Percentiles rank a stretch among this genome's conserved stretches.
Conservation (phyloP, 2,113 vertebrate genomes). For the Urocitellus parryii region DNA sequence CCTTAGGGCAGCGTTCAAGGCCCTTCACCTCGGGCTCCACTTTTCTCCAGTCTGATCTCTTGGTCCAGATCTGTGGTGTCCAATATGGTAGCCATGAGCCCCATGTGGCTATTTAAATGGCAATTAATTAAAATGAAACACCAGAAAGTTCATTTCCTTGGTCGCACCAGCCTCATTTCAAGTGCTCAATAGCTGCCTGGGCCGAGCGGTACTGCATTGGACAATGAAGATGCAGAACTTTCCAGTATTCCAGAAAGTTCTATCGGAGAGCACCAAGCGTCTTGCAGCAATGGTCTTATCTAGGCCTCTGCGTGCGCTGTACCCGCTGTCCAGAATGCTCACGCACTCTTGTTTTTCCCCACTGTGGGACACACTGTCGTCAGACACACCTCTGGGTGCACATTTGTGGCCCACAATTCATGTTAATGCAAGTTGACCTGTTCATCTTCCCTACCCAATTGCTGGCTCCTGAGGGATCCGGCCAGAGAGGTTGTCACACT, state of each 20-base stretch:
- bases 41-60: background rate
- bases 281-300: background rate
- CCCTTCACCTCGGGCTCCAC: background rate
- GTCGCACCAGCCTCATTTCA: background rate
- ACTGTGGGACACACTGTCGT: background rate
- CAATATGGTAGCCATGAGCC: background rate
- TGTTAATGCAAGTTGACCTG: background rate
- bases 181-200: background rate
- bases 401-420: background rate
- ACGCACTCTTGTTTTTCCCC: background rate
- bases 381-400: background rate
- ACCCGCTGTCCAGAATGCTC: background rate
- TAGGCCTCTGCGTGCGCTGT: background rate
- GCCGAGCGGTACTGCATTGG: background rate
- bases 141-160: background rate
- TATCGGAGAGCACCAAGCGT: background rate
- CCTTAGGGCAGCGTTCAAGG: background rate
- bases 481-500: background rate
- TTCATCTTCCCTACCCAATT: background rate
- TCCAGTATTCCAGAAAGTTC: slow-evolving; percentile 21
- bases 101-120: background rate
- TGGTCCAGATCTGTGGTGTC: background rate
- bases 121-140: slow-evolving; percentile 13
- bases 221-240: background rate
- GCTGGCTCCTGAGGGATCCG: background rate